Conservation (phyloP, 2,888 invertebrate species). For the Ischnus inquisitorius region DNA sequence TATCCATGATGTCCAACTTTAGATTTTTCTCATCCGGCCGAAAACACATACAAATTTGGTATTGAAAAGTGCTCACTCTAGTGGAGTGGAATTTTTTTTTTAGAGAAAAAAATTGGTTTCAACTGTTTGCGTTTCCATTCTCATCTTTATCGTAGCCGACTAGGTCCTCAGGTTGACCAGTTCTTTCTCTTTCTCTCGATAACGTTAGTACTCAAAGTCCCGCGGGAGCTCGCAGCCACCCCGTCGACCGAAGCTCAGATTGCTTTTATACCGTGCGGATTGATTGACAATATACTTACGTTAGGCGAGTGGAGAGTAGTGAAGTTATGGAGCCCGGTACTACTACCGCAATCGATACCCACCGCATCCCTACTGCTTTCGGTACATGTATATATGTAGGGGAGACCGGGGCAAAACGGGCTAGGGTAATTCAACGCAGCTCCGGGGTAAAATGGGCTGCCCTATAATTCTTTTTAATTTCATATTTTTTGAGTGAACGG, state of each 20-base stretch:
- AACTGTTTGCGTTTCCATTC: slow-evolving; percentile 66
- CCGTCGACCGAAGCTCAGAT: slow-evolving; percentile 84
- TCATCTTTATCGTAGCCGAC: slow-evolving; percentile 34
- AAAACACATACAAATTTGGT: too few relatives aligned
- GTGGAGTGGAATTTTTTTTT: background rate
- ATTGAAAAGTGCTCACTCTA: background rate
- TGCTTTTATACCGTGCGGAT: slow-evolving; percentile 84
- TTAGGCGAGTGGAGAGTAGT: slow-evolving; percentile 81
- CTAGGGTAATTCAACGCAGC: too few relatives aligned
- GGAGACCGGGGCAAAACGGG: too few relatives aligned
- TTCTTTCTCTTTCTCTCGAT: slow-evolving; percentile 47
- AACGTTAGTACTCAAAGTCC: slow-evolving; percentile 67
- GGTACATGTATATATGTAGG: slow-evolving; percentile 70
- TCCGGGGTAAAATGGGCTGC: too few relatives aligned
- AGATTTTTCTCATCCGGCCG: too few relatives aligned
- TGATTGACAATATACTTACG: slow-evolving; percentile 85
- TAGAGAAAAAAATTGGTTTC: slow-evolving; percentile 41
- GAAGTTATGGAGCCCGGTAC: slow-evolving; percentile 77
- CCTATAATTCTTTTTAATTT: too few relatives aligned
- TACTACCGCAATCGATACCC: slow-evolving; percentile 66
- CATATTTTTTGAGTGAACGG: too few relatives aligned
- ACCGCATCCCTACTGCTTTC: slow-evolving; percentile 53
- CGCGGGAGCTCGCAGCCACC: slow-evolving; percentile 69
- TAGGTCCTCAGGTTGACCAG: slow-evolving; percentile 37
- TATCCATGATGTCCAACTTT: too few relatives aligned